A percentile compares a stretch with the other conserved stretches of the same genome.
Conservation (phyloP, 2,113 vertebrate genomes). For the Neodon shergylaensis region DNA sequence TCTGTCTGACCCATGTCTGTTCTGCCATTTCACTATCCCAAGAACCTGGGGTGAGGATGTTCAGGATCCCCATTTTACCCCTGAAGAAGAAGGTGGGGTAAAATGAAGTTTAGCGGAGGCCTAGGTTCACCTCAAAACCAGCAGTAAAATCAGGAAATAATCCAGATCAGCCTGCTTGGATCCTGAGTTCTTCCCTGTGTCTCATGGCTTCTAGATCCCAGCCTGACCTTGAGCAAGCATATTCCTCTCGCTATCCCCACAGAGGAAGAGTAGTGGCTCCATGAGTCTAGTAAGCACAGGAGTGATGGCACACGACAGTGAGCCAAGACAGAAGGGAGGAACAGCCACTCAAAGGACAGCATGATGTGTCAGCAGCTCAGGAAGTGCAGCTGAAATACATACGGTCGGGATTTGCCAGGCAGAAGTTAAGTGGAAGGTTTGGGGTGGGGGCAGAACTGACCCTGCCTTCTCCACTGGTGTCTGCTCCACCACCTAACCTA, state of each 20-base stretch:
- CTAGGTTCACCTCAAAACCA: not conserved
- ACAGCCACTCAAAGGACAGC: not conserved
- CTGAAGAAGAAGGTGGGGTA: constrained; percentile 8
- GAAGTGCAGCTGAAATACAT: not conserved
- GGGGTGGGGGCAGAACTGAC: not conserved
- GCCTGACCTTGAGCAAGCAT: not conserved
- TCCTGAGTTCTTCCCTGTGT: not conserved
- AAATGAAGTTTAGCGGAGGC: not conserved
- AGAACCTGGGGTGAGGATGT: not conserved
- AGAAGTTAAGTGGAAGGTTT: not conserved
- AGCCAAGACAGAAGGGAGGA: not conserved
- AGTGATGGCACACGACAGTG: not conserved
- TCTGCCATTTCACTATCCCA: not conserved
- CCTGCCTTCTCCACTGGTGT: not conserved
- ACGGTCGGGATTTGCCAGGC: not conserved
- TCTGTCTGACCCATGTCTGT: not conserved
- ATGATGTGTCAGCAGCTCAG: not conserved
- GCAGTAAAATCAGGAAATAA: not conserved
- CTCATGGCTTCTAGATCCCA: not conserved
- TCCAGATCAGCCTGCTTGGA: not conserved
- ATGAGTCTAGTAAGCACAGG: not conserved
- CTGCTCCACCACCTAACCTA: not conserved
- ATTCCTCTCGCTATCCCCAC: not conserved
- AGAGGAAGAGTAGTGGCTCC: not conserved
- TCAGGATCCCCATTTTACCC: not conserved